Evolutionary conservation across 1,140 invertebrate species (phyloP), one percentile per base, ranked within the genome.

Genomic region (Drosophila insularis): DNA sequence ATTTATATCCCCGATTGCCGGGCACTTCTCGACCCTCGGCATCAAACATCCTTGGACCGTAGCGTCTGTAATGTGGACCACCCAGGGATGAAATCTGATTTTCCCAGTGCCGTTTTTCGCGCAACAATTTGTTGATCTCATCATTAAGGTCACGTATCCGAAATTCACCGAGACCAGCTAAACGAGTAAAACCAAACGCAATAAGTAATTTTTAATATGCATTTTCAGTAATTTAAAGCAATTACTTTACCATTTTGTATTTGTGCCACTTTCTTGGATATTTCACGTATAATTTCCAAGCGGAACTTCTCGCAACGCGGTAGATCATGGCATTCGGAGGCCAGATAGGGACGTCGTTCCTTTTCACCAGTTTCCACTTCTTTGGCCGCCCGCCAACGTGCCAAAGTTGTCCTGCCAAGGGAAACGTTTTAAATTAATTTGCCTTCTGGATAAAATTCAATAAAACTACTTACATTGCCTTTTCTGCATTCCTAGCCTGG

Each of bases 181-280:
- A 39, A 67, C 31, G 43, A 17, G 17, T 11, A 1, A 70, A 35
- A 11, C 7, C 7, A 11, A 23, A 7, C n/a, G 0, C 27, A 3
- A 27, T 5, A 35, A 32, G 6, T 8, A 3, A 23, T 40, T 35
- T 37, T 3, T 35, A 35, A 39, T 27, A 13, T 6, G 2, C 0
- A 8, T 6, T 13, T 43, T 1, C 0, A 6, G 0, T 27, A 0
- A 32, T 13, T 4, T 2, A 11, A 11, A 37, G 0, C 13, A 1
- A 10, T 13, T 2, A 17, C 35, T 21, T 75, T 92, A 96, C 96
- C 96, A 94, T 99, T 99, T 92, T 99, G 99, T 91, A 99, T 99
- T 92, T 99, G 97, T 14, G 98, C 96, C n/a, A 99, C 98, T 94
- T 99, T 99, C 87, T 98, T 98, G 0, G 98, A 97, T 40, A 99